Percentiles rank a stretch among this genome's conserved stretches.
Evolutionary conservation across 2,797 vertebrate species (phyloP).

Genomic region (Gambusia yucatana): DNA sequence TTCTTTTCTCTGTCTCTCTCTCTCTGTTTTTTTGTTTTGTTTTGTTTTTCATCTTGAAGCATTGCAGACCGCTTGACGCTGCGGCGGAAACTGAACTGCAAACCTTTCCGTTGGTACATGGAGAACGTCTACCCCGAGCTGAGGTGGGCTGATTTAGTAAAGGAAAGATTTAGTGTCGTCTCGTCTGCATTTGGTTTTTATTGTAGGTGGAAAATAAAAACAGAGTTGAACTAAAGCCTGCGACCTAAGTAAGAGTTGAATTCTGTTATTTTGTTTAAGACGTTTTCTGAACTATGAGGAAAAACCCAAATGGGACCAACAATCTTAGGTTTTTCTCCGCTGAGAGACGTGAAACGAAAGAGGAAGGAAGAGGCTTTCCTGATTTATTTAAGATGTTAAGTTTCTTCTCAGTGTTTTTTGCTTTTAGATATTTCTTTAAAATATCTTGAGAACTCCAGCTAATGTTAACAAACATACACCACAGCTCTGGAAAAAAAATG

Average conservation of each 20-base stretch:
- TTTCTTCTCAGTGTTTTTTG: background rate
- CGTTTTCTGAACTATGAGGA: background rate
- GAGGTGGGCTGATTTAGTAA: slow-evolving; percentile 80
- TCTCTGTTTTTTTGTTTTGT: background rate
- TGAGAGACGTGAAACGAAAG: background rate
- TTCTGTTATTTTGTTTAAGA: background rate
- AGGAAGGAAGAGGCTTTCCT: background rate
- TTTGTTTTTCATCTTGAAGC: slow-evolving; percentile 64
- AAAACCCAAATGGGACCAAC: background rate
- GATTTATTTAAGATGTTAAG: background rate
- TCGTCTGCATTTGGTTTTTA: background rate
- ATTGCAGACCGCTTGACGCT: slow-evolving; percentile 89
- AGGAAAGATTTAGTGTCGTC: background rate
- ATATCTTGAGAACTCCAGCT: background rate
- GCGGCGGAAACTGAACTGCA: slow-evolving; percentile 92
- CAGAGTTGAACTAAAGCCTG: no score
- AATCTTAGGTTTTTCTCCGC: background rate
- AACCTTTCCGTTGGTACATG: slow-evolving; percentile 98
- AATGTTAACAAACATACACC: background rate
- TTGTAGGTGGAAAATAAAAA: background rate
- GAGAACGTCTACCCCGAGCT: slow-evolving; percentile 97
- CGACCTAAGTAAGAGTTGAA: background rate
- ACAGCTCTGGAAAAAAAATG: no score
- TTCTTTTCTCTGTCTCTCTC: background rate
- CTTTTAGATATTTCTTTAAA: background rate